Evolutionary conservation across 2,797 vertebrate genomes (phyloP).

Genomic region (Sebastes taczanowskii): DNA sequence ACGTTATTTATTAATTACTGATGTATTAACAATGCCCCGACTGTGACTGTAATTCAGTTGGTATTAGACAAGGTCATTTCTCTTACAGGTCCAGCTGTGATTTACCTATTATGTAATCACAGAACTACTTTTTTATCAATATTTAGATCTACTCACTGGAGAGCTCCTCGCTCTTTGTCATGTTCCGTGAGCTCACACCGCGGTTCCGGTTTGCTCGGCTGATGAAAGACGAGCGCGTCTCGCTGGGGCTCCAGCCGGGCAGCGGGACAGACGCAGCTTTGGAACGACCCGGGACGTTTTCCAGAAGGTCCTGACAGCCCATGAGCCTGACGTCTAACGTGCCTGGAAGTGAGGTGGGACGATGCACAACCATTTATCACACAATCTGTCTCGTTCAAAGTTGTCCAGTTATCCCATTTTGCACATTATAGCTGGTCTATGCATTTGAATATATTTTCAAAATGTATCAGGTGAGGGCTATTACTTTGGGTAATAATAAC

Average conservation of each 20-base stretch:
- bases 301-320: slow-evolving; percentile 89
- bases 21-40: background rate
- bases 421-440: background rate
- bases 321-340: slow-evolving; percentile 84
- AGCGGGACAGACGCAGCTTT: slow-evolving; percentile 78
- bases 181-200: slow-evolving; percentile 86
- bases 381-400: background rate
- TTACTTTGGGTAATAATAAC: background rate
- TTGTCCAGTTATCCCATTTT: background rate
- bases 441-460: background rate
- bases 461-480: background rate
- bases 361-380: background rate
- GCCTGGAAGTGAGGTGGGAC: slow-evolving; percentile 56
- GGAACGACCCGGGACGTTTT: slow-evolving; percentile 88
- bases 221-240: slow-evolving; percentile 88
- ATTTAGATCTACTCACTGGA: slow-evolving; percentile 77
- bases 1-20: background rate
- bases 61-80: background rate
- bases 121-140: background rate
- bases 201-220: slow-evolving; percentile 89
- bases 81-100: background rate
- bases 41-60: background rate
- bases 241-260: slow-evolving; percentile 85
- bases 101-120: background rate
- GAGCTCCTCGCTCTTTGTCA: slow-evolving; percentile 87